Evolutionary conservation across 2,888 invertebrate species (phyloP).

Genomic region (Trypoxylon attenuatum): DNA sequence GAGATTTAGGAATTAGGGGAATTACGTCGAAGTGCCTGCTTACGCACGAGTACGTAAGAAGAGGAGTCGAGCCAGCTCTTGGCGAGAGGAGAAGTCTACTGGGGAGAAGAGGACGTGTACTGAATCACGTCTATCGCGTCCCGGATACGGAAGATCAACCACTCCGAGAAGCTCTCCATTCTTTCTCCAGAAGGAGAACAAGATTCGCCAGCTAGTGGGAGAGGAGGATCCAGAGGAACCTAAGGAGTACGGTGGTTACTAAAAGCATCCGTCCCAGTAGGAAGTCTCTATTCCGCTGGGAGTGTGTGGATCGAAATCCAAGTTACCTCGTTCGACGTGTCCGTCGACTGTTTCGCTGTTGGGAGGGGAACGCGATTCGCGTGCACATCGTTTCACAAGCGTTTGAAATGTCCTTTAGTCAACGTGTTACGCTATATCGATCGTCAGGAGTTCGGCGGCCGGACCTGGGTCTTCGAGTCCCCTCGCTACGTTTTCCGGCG

Average conservation of each 20-base stretch:
- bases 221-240: not conserved
- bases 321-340: conserved; percentile 10
- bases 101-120: conserved; percentile 20
- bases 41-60: conserved; percentile 44
- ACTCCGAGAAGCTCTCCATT: not conserved
- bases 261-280: not conserved
- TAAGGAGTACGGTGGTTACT: not conserved
- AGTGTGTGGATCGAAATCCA: not conserved
- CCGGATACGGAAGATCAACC: conserved; percentile 8
- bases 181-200: not conserved
- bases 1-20: conserved; percentile 59
- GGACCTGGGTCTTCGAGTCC: not conserved
- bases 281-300: too few relatives aligned
- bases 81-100: not conserved
- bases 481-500: not conserved
- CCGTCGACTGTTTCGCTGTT: not conserved
- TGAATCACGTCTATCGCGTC: conserved; percentile 9
- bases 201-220: not conserved
- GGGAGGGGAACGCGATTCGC: too few relatives aligned
- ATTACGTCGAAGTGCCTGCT: conserved; percentile 58
- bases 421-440: not conserved
- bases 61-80: not conserved
- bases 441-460: conserved; percentile 3
- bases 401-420: not conserved
- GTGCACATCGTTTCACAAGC: not conserved